A percentile compares a stretch with the other conserved stretches of the same genome.
phyloP scores from a whole-genome alignment of 2,113 vertebrate genomes.

The Eidolon helvum region DNA sequence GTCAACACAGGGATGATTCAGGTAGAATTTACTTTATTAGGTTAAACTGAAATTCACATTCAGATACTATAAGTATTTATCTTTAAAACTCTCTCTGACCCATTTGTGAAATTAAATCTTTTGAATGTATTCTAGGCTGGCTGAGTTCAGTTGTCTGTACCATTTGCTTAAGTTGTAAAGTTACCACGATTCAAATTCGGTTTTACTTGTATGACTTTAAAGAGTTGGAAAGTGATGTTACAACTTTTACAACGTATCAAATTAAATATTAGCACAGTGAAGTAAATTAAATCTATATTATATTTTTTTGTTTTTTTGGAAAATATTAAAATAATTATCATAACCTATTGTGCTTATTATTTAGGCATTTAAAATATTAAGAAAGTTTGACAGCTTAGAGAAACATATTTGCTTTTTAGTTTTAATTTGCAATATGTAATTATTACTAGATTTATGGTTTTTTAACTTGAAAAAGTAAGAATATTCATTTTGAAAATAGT shows the following conservation, averaged over 20 bases:
- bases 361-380: constrained; percentile 26
- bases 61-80: not conserved
- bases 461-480: constrained; percentile 8
- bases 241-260: not conserved
- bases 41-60: not conserved
- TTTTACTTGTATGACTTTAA: not conserved
- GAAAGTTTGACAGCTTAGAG: not conserved
- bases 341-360: not conserved
- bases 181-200: not conserved
- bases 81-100: not conserved
- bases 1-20: constrained; percentile 10
- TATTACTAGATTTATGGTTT: not conserved
- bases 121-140: not conserved
- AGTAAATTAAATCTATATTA: not conserved
- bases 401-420: not conserved
- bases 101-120: not conserved
- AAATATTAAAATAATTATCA: not conserved
- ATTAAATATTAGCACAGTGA: not conserved
- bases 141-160: not conserved
- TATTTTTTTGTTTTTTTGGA: not conserved
- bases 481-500: not conserved
- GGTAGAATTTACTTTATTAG: not conserved
- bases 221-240: not conserved
- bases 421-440: not conserved
- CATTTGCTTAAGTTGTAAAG: not conserved